phyloP scores from a whole-genome alignment of 2,888 invertebrate genomes.

The Drosophila pseudotalamancana region DNA sequence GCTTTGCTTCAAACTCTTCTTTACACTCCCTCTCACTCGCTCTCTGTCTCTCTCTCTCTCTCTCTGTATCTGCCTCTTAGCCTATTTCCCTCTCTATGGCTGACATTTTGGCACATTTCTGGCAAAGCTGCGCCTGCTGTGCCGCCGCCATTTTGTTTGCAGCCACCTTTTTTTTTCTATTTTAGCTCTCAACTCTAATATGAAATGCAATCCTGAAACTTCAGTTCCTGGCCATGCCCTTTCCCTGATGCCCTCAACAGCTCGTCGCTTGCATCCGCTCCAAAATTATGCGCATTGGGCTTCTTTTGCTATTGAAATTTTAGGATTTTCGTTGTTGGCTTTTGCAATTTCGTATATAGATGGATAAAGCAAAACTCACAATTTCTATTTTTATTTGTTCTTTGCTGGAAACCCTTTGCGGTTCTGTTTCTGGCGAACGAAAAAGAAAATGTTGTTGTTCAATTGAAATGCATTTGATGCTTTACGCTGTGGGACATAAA shows the following conservation, averaged over 20 bases:
- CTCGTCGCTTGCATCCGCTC: slow-evolving; percentile 10
- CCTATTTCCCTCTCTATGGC: slow-evolving; percentile 1
- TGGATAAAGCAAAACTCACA: slow-evolving; percentile 5
- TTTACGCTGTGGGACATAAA: slow-evolving; percentile 43
- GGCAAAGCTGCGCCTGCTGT: slow-evolving; percentile 48
- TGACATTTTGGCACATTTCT: slow-evolving; percentile 49
- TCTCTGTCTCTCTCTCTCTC: not conserved
- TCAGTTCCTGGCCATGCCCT: not conserved
- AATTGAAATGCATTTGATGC: slow-evolving; percentile 36
- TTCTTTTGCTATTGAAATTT: slow-evolving; percentile 70
- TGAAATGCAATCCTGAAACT: slow-evolving; percentile 60
- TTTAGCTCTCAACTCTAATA: slow-evolving; percentile 46
- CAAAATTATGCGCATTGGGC: slow-evolving; percentile 68
- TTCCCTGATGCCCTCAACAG: not conserved
- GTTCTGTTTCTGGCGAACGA: slow-evolving; percentile 36
- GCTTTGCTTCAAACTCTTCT: slow-evolving; percentile 27
- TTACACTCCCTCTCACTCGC: not conserved
- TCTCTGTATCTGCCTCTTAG: too few relatives aligned
- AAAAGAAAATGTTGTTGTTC: slow-evolving; percentile 21
- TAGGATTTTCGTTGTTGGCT: slow-evolving; percentile 42
- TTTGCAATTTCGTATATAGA: slow-evolving; percentile 38
- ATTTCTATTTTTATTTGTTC: not conserved
- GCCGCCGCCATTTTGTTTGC: slow-evolving; percentile 63
- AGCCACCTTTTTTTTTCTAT: slow-evolving; percentile 28
- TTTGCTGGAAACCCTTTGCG: slow-evolving; percentile 26